Evolutionary conservation across 2,797 vertebrate species (phyloP).

Genomic region (Poecilia wingei): DNA sequence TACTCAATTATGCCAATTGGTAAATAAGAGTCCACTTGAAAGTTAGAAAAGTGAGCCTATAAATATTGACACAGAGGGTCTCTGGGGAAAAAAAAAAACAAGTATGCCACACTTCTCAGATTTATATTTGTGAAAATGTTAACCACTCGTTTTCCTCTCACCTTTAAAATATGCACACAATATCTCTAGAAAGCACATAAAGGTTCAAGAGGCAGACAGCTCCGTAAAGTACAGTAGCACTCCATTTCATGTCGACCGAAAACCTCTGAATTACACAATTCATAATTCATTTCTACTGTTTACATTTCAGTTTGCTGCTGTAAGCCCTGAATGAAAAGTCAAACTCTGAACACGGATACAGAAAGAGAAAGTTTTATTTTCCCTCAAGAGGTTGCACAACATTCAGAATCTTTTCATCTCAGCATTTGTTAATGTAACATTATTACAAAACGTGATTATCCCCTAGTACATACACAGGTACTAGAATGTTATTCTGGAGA

Average conservation of each 20-base stretch:
- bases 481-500: slow-evolving; percentile 43
- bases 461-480: slow-evolving; percentile 40
- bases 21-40: background rate
- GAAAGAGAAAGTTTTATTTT: slow-evolving; percentile 68
- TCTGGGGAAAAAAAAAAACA: background rate
- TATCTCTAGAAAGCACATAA: background rate
- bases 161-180: background rate
- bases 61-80: background rate
- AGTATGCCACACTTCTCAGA: background rate
- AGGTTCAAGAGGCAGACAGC: background rate
- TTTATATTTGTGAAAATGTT: background rate
- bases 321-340: background rate
- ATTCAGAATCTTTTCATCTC: slow-evolving; percentile 62
- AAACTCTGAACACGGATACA: slow-evolving; percentile 25
- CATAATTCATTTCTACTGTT: background rate
- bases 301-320: background rate
- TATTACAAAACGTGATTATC: slow-evolving; percentile 51
- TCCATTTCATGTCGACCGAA: too few relatives aligned
- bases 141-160: background rate
- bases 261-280: background rate
- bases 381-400: slow-evolving; percentile 64
- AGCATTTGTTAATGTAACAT: slow-evolving; percentile 67
- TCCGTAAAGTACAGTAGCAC: background rate
- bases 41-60: background rate
- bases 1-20: background rate